Percentiles rank a stretch among this genome's conserved stretches.
These are phyloP conservation scores for Alosa alosa DNA, from an alignment of 2,113 vertebrate species.

Conservation along the genomic window DNA sequence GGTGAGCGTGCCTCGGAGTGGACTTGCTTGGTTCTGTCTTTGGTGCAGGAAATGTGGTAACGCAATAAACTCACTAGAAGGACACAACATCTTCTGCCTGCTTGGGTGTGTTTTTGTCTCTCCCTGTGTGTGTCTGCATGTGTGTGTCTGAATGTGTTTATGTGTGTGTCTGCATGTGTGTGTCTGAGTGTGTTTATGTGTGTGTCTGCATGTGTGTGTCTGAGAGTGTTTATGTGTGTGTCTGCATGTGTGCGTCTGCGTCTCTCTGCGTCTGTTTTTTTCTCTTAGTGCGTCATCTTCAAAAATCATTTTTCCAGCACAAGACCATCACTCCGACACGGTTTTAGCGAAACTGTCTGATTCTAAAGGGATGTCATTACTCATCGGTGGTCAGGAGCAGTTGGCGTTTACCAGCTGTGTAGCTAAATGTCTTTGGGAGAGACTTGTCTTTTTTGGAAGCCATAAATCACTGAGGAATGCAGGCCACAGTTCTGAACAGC, in stretches of 20 bases:
- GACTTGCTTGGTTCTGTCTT: conserved; percentile 57
- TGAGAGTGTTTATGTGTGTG: not conserved
- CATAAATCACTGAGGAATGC: conserved; percentile 74
- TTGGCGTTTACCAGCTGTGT: conserved; percentile 74
- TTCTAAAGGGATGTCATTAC: conserved; percentile 71
- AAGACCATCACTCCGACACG: conserved; percentile 66
- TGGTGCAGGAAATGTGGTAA: conserved; percentile 63
- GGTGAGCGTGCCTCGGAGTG: conserved; percentile 64
- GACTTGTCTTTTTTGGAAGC: conserved; percentile 54
- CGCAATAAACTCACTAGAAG: conserved; percentile 43
- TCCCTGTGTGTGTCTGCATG: not conserved
- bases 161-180: too few relatives aligned
- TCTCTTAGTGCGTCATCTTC: conserved; percentile 38
- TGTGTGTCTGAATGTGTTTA: conserved; percentile 13
- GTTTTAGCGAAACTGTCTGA: conserved; percentile 66
- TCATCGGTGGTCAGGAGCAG: conserved; percentile 72
- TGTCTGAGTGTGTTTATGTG: not conserved
- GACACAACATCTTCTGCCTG: conserved; percentile 26
- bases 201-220: conserved; percentile 1
- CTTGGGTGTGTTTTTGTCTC: conserved; percentile 20
- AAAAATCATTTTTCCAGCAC: conserved; percentile 57
- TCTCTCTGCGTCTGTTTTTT: not conserved
- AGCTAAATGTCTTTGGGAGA: conserved; percentile 68
- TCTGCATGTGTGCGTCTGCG: too few relatives aligned
- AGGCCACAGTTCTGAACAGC: conserved; percentile 62